phyloP scores from a whole-genome alignment of 1,140 invertebrate genomes.

The Gonatopus flavifemur region DNA sequence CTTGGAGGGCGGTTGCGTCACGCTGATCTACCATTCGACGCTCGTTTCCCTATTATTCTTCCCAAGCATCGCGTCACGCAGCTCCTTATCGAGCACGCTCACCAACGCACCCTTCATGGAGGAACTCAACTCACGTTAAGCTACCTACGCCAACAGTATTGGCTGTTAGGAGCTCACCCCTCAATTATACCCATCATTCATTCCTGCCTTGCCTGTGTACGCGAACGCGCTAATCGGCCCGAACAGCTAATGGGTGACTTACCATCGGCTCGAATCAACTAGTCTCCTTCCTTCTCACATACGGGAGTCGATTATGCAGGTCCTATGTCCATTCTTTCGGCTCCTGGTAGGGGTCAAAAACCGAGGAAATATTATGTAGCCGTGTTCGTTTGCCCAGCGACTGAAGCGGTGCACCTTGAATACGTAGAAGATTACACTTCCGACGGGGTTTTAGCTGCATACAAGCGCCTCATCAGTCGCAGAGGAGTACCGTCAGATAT shows the following conservation, averaged over 20 bases:
- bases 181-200: background rate
- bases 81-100: no score
- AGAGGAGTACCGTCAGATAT: slow-evolving; percentile 27
- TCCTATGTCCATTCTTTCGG: slow-evolving; percentile 28
- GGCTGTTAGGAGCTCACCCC: no score
- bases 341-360: slow-evolving; percentile 33
- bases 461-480: slow-evolving; percentile 38
- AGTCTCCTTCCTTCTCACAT: no score
- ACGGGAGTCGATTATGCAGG: slow-evolving; percentile 25
- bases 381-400: slow-evolving; percentile 27
- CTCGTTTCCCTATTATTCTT: no score
- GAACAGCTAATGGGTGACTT: background rate
- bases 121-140: no score
- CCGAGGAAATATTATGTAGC: slow-evolving; percentile 31
- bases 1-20: no score
- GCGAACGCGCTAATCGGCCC: slow-evolving; percentile 23
- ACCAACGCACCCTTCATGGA: no score
- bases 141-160: no score
- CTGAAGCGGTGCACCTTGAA: slow-evolving; percentile 27
- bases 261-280: background rate
- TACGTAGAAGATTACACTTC: slow-evolving; percentile 33
- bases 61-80: no score
- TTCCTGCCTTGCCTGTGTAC: slow-evolving; percentile 19
- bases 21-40: no score
- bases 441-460: slow-evolving; percentile 34